Base-by-base conservation (phyloP, 1,140 invertebrate species). In the Brachionus asplanchnoidis region DNA sequence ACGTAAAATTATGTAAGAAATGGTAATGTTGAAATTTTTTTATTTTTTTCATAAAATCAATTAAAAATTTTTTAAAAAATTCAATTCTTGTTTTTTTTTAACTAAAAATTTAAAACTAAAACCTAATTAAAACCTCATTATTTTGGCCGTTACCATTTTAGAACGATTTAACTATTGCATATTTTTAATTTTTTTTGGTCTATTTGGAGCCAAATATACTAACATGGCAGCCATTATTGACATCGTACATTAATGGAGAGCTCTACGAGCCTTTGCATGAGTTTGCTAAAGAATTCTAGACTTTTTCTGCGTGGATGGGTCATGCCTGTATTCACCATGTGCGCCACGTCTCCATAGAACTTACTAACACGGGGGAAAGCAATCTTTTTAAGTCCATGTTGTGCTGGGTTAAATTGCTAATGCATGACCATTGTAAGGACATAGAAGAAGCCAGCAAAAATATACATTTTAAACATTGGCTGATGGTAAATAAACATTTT, bases 261-360 rank as follows among this genome's bases (percentile, higher is more conserved):
- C 36, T 84, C 5, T 60, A 66, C 40, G 68, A 32, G 40, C 60
- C 68, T n/a, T 44, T 84, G 7, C 40, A 87, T 20, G 84, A 87
- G 2, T 80, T 89, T 26, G 84, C 50, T 0, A 85, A 86, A 40
- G 89, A 90, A 23, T 86, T 85, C 6, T 85, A 88, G 12, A 86
- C 70, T 46, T 78, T 89, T 85, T 88, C 90, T 85, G 88, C 89
- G 77, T 90, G 89, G 89, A 85, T 90, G 3, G 87, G 95, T 11
- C 88, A 89, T 84, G 88, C 89, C 12, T 88, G 87, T 65, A 73
- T 56, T 50, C 23, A 53, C 85, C 50, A 85, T 17, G 84, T 85
- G 87, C 23, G 85, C 7, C 86, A 90, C 44, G 65, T 50, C 0
- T 68, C 82, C 36, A 84, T 28, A 89, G 90, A 90, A 84, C 88